These are phyloP conservation scores for Catocala nupta DNA, from an alignment of 2,888 invertebrate species.

Conservation along the genomic window DNA sequence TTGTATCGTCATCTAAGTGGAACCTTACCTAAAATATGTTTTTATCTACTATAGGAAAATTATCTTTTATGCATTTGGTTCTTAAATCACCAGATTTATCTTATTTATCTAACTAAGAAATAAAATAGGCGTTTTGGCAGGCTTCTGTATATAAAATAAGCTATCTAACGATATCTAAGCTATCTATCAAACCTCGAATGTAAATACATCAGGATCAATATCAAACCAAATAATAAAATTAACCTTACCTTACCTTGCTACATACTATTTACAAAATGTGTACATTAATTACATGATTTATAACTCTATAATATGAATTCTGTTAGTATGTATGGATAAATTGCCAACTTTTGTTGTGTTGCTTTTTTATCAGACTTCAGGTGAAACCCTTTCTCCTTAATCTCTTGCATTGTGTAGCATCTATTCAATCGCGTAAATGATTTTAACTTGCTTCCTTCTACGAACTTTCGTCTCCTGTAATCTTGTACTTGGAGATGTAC, in stretches of 20 bases:
- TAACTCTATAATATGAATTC: constrained; percentile 74
- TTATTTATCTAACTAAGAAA: too few species aligned
- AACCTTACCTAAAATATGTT: constrained; percentile 89
- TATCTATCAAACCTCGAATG: too few species aligned
- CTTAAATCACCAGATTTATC: too few species aligned
- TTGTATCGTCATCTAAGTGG: constrained; percentile 94
- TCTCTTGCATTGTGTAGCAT: constrained; percentile 70
- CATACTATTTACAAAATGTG: constrained; percentile 30
- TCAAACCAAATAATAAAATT: not conserved
- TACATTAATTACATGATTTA: constrained; percentile 45
- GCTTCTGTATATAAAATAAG: too few species aligned
- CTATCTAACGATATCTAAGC: too few species aligned
- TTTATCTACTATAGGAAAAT: not conserved
- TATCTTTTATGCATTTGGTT: not conserved
- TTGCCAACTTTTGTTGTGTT: constrained; percentile 55
- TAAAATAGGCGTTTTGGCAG: too few species aligned
- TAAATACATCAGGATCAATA: too few species aligned
- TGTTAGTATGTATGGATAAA: constrained; percentile 68
- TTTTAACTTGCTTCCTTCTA: constrained; percentile 56
- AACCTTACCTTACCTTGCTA: constrained; percentile 17
- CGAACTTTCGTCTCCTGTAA: constrained; percentile 69
- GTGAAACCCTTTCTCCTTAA: constrained; percentile 66
- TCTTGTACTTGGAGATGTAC: constrained; percentile 67
- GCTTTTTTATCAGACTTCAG: constrained; percentile 51
- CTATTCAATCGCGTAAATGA: constrained; percentile 60